Evolutionary conservation across 1,140 invertebrate genomes (phyloP), one percentile per base, ranked within the genome.

Genomic region (Drosophila busckii): DNA sequence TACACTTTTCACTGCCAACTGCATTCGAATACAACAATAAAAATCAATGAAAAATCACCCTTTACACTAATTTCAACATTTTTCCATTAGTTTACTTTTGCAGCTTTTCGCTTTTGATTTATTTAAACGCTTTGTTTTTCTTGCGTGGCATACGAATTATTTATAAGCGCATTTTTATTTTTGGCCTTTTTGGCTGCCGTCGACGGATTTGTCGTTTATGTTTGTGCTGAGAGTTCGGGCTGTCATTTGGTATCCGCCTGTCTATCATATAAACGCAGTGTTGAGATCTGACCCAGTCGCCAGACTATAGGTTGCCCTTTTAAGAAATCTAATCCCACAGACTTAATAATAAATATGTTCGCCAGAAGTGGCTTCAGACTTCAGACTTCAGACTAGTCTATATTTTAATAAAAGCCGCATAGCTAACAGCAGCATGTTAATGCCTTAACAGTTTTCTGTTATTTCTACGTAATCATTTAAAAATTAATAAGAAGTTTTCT

Each of bases 111-210:
- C n/a, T n/a, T 20, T 34, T 55, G 56, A 60, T 55, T 46, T 48
- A 48, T 55, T 55, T 48, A 56, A 62, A 62, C 46, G 44, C 41
- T 40, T 34, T 22, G 15, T 3, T 48, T 40, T 38, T 22, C 56
- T 26, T 13, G 13, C 13, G 46, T 41, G 67, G 59, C 23, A 63
- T 60, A 69, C 76, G 45, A 65, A 75, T 76, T 75, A 75, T 75
- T 75, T 75, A 75, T 75, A 75, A 78, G 71, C 66, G 66, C 67
- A 76, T 78, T 76, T 71, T 80, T 80, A 80, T 80, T 80, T 80
- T 80, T 69, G 68, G 68, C 63, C 64, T 67, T 78, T n/a, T 67
- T 42, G 70, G 50, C 55, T 35, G 54, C 53, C 62, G 71, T 48
- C 63, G 73, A 80, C 64, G 58, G 62, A 80, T 80, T 80, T 80